Conservation (phyloP, 2,888 invertebrate genomes). For the Crioceris asparagi region DNA sequence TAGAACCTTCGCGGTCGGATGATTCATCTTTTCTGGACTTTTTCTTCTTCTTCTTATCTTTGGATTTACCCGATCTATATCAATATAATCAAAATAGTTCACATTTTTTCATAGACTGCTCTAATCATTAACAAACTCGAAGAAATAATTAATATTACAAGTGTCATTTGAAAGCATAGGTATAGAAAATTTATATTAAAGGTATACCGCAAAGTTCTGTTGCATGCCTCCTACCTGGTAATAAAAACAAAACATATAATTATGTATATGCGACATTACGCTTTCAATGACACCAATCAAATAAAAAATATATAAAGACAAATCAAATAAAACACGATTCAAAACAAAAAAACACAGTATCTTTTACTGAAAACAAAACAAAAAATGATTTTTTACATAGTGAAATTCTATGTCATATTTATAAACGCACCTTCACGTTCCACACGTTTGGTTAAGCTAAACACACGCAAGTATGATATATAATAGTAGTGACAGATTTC, state of each 20-base stretch:
- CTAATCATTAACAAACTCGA: too few relatives aligned
- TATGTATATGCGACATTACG: neutral
- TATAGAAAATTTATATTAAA: too few relatives aligned
- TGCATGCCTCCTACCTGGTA: too few relatives aligned
- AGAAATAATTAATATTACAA: too few relatives aligned
- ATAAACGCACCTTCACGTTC: conserved; percentile 35
- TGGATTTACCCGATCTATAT: conserved; percentile 32
- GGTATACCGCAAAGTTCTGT: too few relatives aligned
- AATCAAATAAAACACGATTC: neutral
- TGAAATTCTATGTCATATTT: conserved; percentile 1
- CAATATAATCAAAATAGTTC: too few relatives aligned
- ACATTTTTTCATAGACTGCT: too few relatives aligned
- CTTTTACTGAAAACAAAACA: neutral
- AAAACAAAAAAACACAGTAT: neutral
- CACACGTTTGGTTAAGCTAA: conserved; percentile 30
- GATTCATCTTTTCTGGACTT: conserved; percentile 28
- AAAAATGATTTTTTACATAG: neutral
- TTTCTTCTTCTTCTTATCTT: conserved; percentile 37
- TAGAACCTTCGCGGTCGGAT: conserved; percentile 22
- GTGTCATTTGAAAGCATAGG: too few relatives aligned
- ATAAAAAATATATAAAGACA: neutral
- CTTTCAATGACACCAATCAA: neutral
- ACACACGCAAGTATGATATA: conserved; percentile 33
- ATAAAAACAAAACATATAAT: neutral
- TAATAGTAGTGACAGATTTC: conserved; percentile 15